These are phyloP conservation scores for Mesembrinibis cayennensis DNA, from an alignment of 2,113 vertebrate genomes.

Conservation along the genomic window DNA sequence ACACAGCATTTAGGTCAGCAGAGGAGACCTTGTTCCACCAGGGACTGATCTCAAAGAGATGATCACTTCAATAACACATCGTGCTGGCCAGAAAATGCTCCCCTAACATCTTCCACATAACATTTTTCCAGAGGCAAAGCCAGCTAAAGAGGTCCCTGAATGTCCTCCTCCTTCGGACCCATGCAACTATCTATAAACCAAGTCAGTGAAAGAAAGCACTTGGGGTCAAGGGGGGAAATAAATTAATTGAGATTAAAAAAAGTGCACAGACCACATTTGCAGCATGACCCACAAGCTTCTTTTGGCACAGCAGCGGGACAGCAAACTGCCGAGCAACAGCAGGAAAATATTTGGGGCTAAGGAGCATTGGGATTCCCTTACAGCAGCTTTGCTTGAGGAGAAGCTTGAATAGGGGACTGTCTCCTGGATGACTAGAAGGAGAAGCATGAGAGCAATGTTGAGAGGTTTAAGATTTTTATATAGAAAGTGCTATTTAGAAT, in stretches of 20 bases:
- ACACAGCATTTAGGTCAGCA: background rate
- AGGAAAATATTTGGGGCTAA: background rate
- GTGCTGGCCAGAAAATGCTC: background rate
- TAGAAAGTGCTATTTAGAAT: background rate
- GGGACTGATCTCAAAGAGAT: background rate
- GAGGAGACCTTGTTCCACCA: background rate
- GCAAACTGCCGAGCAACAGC: background rate
- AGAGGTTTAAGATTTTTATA: background rate
- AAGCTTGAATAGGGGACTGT: background rate
- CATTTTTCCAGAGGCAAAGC: background rate
- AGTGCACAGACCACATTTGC: background rate
- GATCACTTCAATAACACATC: background rate
- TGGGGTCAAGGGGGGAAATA: background rate
- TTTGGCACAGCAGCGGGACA: background rate
- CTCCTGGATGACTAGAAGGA: background rate
- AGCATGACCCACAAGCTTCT: accelerated
- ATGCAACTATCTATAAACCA: background rate
- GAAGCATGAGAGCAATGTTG: background rate
- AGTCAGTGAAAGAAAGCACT: background rate
- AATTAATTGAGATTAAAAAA: background rate
- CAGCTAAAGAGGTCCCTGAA: background rate
- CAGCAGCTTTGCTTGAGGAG: background rate
- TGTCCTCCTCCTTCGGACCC: background rate
- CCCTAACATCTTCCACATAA: background rate
- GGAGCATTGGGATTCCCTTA: background rate